These are phyloP conservation scores for Chaetura pelagica DNA, from an alignment of 2,113 vertebrate genomes.

Conservation along the genomic window DNA sequence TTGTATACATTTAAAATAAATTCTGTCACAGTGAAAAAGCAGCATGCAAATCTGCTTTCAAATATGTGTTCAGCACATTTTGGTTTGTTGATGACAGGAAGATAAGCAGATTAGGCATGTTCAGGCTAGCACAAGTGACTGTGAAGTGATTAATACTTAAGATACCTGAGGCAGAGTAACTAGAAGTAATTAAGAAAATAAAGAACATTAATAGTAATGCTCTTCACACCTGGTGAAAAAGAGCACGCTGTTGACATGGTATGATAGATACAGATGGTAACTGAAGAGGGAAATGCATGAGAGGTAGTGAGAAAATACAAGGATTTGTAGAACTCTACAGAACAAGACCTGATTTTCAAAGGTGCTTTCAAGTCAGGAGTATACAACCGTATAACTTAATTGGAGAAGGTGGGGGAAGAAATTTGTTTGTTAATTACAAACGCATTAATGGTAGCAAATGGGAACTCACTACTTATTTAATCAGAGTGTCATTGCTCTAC, in stretches of 20 bases:
- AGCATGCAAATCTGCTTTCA: neutral
- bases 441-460: neutral
- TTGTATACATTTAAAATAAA: neutral
- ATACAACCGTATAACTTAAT: neutral
- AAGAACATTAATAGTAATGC: neutral
- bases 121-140: constrained; percentile 1
- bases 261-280: neutral
- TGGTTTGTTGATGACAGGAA: neutral
- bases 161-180: neutral
- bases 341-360: neutral
- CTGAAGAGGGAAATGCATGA: neutral
- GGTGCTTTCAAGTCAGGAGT: neutral
- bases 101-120: neutral
- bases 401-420: neutral
- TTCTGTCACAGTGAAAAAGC: neutral
- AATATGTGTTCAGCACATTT: neutral
- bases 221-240: neutral
- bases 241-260: neutral
- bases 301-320: neutral
- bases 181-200: constrained; percentile 58
- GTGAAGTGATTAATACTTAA: constrained; percentile 55
- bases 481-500: neutral
- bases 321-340: neutral
- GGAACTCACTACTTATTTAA: neutral
- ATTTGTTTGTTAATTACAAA: neutral